Evolutionary conservation across 2,888 invertebrate species (phyloP).

Genomic region (Netelia fuscicornis): DNA sequence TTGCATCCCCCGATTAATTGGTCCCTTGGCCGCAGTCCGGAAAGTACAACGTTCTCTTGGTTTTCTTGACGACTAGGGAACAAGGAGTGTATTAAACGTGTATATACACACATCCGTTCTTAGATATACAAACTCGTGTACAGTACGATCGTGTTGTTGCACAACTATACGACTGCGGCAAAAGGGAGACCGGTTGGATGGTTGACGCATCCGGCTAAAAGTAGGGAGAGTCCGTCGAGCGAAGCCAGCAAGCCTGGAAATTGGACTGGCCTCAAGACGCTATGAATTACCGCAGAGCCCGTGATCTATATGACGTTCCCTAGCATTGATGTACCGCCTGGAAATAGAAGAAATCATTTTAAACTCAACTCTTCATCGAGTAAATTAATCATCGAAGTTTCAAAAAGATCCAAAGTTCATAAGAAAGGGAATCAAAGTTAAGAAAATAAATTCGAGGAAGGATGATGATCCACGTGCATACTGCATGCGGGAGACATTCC

Average conservation of each 20-base stretch:
- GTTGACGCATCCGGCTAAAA: slow-evolving; percentile 61
- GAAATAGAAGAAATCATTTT: neutral
- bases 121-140: slow-evolving; percentile 5
- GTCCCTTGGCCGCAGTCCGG: slow-evolving; percentile 40
- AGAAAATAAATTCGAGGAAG: neutral
- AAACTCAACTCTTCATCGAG: no score
- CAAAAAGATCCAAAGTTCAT: no score
- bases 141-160: slow-evolving; percentile 21
- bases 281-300: neutral
- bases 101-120: slow-evolving; percentile 20
- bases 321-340: neutral
- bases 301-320: neutral
- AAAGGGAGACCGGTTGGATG: slow-evolving; percentile 52
- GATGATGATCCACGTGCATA: no score
- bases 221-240: slow-evolving; percentile 36
- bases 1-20: slow-evolving; percentile 61
- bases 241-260: slow-evolving; percentile 30
- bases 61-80: slow-evolving; percentile 40
- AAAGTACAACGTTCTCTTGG: slow-evolving; percentile 20
- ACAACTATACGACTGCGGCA: slow-evolving; percentile 26
- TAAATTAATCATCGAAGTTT: no score
- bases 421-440: neutral
- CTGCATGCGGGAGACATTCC: neutral
- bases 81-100: slow-evolving; percentile 8
- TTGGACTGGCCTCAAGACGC: slow-evolving; percentile 22